These are phyloP conservation scores for Helicoverpa armigera DNA, from an alignment of 1,140 invertebrate genomes.

Conservation along the genomic window DNA sequence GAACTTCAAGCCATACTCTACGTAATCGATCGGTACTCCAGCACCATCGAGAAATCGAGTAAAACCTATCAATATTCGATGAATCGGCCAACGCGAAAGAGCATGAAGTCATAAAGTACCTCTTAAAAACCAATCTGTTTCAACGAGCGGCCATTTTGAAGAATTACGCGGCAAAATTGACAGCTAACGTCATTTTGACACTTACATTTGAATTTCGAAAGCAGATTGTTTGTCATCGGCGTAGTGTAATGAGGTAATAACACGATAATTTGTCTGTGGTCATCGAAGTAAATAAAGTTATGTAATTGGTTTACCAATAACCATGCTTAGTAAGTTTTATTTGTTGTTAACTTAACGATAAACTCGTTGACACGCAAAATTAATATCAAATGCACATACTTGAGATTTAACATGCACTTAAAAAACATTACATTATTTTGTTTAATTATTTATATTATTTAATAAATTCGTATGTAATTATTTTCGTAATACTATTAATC, in stretches of 20 bases:
- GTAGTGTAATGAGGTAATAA: neutral
- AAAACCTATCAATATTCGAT: constrained; percentile 19
- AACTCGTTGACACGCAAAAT: neutral
- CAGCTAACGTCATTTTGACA: constrained; percentile 35
- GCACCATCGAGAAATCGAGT: constrained; percentile 4
- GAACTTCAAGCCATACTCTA: neutral
- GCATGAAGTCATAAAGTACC: constrained; percentile 9
- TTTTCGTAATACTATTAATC: too few relatives aligned
- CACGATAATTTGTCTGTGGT: neutral
- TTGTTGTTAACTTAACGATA: neutral
- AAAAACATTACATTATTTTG: too few relatives aligned
- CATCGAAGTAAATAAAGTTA: too few relatives aligned
- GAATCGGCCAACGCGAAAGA: neutral
- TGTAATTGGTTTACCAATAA: neutral
- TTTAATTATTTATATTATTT: too few relatives aligned
- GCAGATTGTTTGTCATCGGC: neutral
- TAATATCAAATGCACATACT: neutral
- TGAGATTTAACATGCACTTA: too few relatives aligned
- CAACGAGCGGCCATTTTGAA: constrained; percentile 6
- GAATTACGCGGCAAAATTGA: constrained; percentile 28
- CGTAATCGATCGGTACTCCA: constrained; percentile 13
- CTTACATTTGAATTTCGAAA: constrained; percentile 25
- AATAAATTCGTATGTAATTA: too few relatives aligned
- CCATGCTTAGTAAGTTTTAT: neutral
- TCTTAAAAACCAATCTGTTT: constrained; percentile 14